Conservation (phyloP, 2,888 invertebrate genomes). For the Enchytraeus crypticus region DNA sequence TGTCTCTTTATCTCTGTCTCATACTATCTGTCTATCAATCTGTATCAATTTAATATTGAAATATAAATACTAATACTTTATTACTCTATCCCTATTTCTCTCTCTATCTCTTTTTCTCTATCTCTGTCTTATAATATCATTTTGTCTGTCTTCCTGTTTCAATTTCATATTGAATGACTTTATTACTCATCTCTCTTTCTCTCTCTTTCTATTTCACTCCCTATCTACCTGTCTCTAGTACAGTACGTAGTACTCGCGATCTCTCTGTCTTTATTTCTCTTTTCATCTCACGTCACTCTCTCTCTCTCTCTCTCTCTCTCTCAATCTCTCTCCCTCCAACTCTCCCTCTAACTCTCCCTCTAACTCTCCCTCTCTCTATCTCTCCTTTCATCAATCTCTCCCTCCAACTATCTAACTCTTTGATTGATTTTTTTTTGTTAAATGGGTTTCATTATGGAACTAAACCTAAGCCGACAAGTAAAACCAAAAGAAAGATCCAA, state of each 20-base stretch:
- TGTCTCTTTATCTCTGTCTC: no score
- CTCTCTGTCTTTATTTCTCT: background rate
- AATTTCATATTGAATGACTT: background rate
- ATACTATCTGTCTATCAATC: background rate
- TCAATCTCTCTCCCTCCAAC: no score
- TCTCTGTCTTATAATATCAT: background rate
- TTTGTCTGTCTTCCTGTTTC: background rate
- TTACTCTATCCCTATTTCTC: background rate
- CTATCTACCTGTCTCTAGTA: background rate
- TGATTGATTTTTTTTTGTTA: background rate
- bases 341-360: no score
- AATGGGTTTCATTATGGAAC: no score
- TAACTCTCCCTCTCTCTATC: no score
- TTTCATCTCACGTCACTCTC: background rate
- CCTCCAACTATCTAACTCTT: no score
- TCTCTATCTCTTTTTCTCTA: background rate
- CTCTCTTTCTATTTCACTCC: background rate
- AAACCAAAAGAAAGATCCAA: no score
- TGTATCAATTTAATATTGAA: background rate
- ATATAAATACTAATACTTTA: background rate
- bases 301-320: no score
- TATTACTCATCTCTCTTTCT: background rate
- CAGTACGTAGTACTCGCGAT: background rate
- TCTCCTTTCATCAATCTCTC: background rate
- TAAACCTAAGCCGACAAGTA: no score